Percentiles rank a stretch among this genome's conserved stretches.
Conservation (phyloP, 2,797 vertebrate genomes). For the Cryptoprocta ferox region DNA sequence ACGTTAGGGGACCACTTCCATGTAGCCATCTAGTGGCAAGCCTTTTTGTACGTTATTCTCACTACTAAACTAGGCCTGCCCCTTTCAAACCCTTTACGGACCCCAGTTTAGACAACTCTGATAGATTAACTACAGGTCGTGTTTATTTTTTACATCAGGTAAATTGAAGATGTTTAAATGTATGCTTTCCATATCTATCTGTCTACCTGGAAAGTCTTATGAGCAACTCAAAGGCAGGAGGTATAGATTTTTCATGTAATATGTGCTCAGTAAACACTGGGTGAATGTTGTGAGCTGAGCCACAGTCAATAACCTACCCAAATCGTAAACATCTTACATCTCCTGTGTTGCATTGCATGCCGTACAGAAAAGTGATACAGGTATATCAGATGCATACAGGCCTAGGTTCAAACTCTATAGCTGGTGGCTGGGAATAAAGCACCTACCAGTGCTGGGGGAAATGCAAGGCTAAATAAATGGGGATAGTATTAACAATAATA, state of each 20-base stretch:
- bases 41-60: neutral
- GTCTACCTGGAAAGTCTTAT: neutral
- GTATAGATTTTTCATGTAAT: neutral
- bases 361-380: neutral
- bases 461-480: neutral
- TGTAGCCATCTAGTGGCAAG: neutral
- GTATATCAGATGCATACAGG: neutral
- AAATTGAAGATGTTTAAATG: conserved; percentile 26
- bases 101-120: neutral
- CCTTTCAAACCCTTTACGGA: conserved; percentile 30
- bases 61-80: neutral
- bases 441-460: neutral
- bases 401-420: neutral
- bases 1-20: neutral
- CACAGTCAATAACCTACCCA: neutral
- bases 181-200: neutral
- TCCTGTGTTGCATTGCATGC: neutral
- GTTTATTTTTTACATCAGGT: neutral
- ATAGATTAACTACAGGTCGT: neutral
- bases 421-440: neutral
- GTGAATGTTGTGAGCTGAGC: neutral
- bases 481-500: neutral
- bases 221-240: neutral
- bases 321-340: neutral
- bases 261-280: neutral